Conservation (phyloP, 1,140 invertebrate genomes). For the Ips nitidus region DNA sequence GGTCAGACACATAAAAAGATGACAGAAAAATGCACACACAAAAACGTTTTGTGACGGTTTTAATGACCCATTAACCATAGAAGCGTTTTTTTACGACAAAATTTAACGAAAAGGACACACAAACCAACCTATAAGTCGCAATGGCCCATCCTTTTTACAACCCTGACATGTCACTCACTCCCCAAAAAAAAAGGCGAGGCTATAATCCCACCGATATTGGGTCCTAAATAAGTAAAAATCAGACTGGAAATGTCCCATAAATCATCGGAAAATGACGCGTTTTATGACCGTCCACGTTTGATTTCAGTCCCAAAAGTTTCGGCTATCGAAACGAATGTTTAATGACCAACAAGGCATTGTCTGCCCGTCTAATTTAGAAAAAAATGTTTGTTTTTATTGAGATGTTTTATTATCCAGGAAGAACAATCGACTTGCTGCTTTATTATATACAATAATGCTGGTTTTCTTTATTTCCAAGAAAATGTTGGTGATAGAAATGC, state of each 20-base stretch:
- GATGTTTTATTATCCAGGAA: constrained; percentile 5
- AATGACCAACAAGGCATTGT: too few relatives aligned
- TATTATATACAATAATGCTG: not conserved
- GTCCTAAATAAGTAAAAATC: constrained; percentile 1
- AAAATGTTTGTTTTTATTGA: not conserved
- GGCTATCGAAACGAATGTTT: too few relatives aligned
- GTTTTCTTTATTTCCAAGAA: too few relatives aligned
- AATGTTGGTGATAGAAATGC: too few relatives aligned
- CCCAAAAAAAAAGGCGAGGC: not conserved
- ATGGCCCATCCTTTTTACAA: not conserved
- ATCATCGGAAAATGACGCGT: constrained; percentile 8
- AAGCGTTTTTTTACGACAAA: too few relatives aligned
- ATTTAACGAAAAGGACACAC: too few relatives aligned
- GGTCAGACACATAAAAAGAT: too few relatives aligned
- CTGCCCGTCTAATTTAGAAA: too few relatives aligned
- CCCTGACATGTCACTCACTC: constrained; percentile 9
- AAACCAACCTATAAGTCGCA: not conserved
- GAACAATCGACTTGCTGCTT: not conserved
- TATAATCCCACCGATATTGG: not conserved
- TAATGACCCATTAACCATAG: too few relatives aligned
- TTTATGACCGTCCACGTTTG: not conserved
- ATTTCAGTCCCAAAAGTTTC: too few relatives aligned
- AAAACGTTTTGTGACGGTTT: too few relatives aligned
- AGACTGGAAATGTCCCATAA: not conserved
- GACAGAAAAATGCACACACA: too few relatives aligned